Base-by-base conservation (phyloP, 2,797 vertebrate species). In the Manis crassicaudata region DNA sequence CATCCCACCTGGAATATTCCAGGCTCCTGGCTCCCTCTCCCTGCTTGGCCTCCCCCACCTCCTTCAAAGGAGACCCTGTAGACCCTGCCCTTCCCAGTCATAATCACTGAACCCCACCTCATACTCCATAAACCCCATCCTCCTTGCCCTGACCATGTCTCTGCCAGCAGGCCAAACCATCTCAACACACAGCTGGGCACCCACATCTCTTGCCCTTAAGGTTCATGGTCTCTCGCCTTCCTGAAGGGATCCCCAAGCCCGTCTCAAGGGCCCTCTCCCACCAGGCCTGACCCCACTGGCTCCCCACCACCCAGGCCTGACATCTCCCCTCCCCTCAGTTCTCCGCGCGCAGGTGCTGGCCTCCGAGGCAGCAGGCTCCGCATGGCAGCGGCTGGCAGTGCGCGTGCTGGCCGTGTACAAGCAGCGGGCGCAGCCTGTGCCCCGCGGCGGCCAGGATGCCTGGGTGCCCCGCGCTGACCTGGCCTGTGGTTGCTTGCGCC, bases 401-500 rank as follows among this genome's bases (percentile, higher is more conserved):
- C 98, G 97, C 0, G 98, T 99, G 72, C 99, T 99, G 92, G 98
- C 98, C 0, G 98, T 99, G 91, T 99, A 99, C 98, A 99, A 99
- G 56, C 98, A 98, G 93, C 97, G 96, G 0, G 54, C n/a, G 0
- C 12, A 73, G 96, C 73, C 98, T 50, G 0, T 98, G 7, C 98
- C 98, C 27, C 98, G 98, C 58, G 99, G 99, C 9, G 56, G 96
- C 37, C 99, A 99, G 94, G 98, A 99, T 5, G 98, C 99, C 50
- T 99, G 99, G 99, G 99, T 99, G 84, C 99, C 99, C 0, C 98
- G 98, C 88, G 98, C 99, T 0, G 99, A 99, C 98, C 97, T 99
- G 70, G 87, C 98, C 93, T 99, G 99, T 21, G 99, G 99, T 93
- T 99, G 99, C 97, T 99, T 99, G 2, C 97, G 98, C 87, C 98